Base-by-base conservation (phyloP, 2,113 vertebrate species). In the Xenopus laevis region DNA sequence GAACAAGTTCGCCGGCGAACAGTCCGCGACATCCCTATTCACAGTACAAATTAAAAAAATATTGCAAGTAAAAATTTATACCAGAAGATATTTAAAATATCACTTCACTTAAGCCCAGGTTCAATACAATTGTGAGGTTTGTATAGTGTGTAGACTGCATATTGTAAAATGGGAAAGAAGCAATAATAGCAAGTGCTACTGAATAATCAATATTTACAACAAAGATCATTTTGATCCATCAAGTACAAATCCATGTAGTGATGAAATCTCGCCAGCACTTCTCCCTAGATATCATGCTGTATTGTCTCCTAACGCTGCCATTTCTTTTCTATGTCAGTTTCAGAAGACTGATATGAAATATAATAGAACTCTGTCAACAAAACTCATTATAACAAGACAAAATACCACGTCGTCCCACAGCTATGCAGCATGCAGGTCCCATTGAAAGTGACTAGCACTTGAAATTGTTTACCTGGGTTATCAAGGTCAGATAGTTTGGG, bases 331-430 rank as follows among this genome's bases (percentile, higher is more conserved):
- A 55, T 33, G 46, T 30, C 62, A 50, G 27, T 53, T 57, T 55
- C 52, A 45, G 30, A 71, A 50, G 66, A 70, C 65, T 40, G 58
- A 62, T 74, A 57, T 68, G 50, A 67, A 61, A 68, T 75, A 44
- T 52, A 75, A 75, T 75, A 60, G 65, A 68, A 68, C 23, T 75
- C 44, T 68, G 72, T 68, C 57, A 68, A 75, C 58, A 68, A 61
- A 77, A 70, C 47, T 70, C 65, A 75, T 74, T 69, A 69, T 77
- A 70, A 18, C 59, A 64, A 70, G 47, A 63, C 66, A 57, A 70
- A 76, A 77, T 64, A 70, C 46, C 47, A 57, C n/a, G n/a, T 27
- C 65, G 16, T 59, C 27, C 17, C 72, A 16, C 63, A 79, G 68
- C 11, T 62, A n/a, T 74, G 27, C 23, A 46, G 59, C 20, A 33